Conservation (phyloP, 1,140 invertebrate species). For the Heterodera schachtii region DNA sequence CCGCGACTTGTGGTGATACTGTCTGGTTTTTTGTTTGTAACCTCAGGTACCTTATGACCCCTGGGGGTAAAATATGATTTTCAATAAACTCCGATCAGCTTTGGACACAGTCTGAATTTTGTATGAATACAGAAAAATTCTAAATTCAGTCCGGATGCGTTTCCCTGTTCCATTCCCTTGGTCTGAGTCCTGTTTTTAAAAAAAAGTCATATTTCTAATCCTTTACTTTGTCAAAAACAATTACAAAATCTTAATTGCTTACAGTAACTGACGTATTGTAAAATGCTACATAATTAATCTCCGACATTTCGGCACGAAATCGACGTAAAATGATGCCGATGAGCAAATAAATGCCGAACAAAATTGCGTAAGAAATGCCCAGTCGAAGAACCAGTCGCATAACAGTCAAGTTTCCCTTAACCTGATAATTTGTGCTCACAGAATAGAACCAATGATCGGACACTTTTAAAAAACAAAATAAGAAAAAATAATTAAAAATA, state of each 20-base stretch:
- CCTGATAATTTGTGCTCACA: conserved; percentile 19
- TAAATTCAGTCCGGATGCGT: too few species aligned
- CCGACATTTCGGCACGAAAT: background rate
- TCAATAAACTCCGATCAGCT: too few species aligned
- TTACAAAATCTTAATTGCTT: background rate
- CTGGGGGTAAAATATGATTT: too few species aligned
- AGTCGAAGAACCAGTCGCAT: conserved; percentile 25
- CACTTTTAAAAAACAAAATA: background rate
- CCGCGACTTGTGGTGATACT: too few species aligned
- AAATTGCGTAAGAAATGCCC: conserved; percentile 28
- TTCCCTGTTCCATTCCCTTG: too few species aligned
- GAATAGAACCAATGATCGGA: background rate
- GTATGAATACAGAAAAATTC: too few species aligned
- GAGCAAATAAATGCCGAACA: conserved; percentile 11
- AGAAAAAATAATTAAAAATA: background rate
- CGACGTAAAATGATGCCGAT: conserved; percentile 19
- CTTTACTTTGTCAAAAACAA: too few species aligned
- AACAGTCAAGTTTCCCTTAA: conserved; percentile 5
- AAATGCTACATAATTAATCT: conserved; percentile 14
- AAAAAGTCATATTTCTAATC: too few species aligned
- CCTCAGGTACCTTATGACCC: too few species aligned
- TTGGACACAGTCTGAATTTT: too few species aligned
- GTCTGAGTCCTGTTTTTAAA: too few species aligned
- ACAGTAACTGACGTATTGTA: conserved; percentile 13
- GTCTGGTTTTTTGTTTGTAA: too few species aligned